These are phyloP conservation scores for Pyxicephalus adspersus DNA, from an alignment of 2,113 vertebrate genomes.

Conservation along the genomic window DNA sequence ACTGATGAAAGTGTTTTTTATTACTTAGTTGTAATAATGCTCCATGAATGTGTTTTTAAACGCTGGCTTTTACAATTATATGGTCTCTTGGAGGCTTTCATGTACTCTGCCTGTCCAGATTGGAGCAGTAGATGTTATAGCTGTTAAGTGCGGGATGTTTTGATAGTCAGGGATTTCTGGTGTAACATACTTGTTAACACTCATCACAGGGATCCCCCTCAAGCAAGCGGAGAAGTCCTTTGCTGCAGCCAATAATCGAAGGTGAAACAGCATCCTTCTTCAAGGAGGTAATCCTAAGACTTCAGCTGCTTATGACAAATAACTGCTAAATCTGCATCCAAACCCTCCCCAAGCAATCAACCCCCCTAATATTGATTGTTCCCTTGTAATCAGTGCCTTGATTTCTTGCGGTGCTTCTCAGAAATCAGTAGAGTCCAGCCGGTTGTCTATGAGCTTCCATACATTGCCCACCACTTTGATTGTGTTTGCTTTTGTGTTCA, in stretches of 20 bases:
- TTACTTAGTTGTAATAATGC: background rate
- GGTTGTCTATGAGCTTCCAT: slow-evolving; percentile 51
- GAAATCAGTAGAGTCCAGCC: slow-evolving; percentile 59
- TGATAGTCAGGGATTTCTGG: slow-evolving; percentile 59
- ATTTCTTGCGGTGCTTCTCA: slow-evolving; percentile 66
- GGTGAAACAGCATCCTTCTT: slow-evolving; percentile 98
- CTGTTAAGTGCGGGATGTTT: slow-evolving; percentile 51
- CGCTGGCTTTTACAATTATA: background rate
- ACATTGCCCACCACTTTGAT: slow-evolving; percentile 40
- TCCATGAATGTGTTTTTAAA: background rate
- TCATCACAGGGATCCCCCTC: slow-evolving; percentile 95
- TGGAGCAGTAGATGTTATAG: slow-evolving; percentile 3
- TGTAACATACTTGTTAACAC: slow-evolving; percentile 82
- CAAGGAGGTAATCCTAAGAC: slow-evolving; percentile 94
- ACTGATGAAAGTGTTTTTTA: background rate
- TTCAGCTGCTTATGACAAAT: slow-evolving; percentile 66
- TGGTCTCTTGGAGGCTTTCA: background rate
- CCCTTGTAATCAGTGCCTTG: slow-evolving; percentile 59
- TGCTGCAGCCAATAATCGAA: slow-evolving; percentile 98
- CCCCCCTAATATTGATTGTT: slow-evolving; percentile 52
- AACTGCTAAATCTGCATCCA: slow-evolving; percentile 67
- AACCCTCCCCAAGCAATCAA: slow-evolving; percentile 56
- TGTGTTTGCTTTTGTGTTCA: slow-evolving; percentile 58
- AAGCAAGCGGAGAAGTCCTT: slow-evolving; percentile 97
- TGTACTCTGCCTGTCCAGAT: background rate